A percentile compares a stretch with the other conserved stretches of the same genome.
phyloP scores from a whole-genome alignment of 2,888 invertebrate species.

The Lasioglossum figueresi region DNA sequence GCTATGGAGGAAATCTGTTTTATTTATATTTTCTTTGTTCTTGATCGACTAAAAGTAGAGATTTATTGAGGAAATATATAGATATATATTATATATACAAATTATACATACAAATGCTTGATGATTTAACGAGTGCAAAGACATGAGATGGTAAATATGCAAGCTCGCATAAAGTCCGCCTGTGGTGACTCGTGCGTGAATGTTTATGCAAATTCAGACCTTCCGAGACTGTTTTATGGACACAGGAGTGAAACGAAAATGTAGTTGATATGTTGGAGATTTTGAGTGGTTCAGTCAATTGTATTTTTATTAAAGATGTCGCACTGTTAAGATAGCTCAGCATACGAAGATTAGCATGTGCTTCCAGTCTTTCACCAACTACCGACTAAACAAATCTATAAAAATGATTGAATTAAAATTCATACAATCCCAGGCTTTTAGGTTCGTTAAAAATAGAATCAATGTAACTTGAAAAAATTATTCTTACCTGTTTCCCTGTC shows the following conservation, averaged over 20 bases:
- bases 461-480: not conserved
- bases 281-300: too few relatives aligned
- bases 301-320: not conserved
- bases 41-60: not conserved
- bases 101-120: too few relatives aligned
- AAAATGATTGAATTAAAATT: not conserved
- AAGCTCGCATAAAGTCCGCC: not conserved
- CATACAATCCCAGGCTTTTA: not conserved
- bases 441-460: not conserved
- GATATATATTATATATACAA: too few relatives aligned
- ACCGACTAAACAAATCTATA: not conserved
- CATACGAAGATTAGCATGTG: not conserved
- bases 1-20: not conserved
- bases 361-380: not conserved
- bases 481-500: not conserved
- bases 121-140: not conserved
- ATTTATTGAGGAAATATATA: not conserved
- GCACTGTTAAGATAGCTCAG: not conserved
- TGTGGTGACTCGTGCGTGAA: not conserved
- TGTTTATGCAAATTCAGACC: slow-evolving; percentile 5
- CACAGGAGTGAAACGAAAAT: not conserved
- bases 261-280: not conserved
- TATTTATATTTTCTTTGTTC: not conserved
- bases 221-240: not conserved
- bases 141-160: not conserved